Evolutionary conservation across 2,888 invertebrate genomes (phyloP).

Genomic region (Aphidoletes aphidimyza): DNA sequence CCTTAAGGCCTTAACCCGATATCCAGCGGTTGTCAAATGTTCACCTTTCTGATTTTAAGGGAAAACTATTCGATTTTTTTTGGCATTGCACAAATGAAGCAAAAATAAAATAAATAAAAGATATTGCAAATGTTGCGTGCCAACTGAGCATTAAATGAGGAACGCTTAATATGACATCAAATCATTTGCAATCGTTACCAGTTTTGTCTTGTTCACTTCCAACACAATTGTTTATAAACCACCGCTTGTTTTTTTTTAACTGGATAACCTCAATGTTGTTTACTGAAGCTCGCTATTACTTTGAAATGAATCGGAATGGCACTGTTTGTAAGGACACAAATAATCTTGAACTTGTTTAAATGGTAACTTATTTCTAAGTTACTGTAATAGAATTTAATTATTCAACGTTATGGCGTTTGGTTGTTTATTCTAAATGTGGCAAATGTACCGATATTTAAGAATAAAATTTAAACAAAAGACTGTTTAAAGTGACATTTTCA

Average conservation of each 20-base stretch:
- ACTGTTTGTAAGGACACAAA: no score
- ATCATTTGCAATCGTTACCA: neutral
- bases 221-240: neutral
- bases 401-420: no score
- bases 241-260: no score
- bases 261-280: neutral
- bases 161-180: conserved; percentile 48
- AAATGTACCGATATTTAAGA: no score
- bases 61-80: neutral
- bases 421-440: no score
- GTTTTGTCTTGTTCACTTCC: conserved; percentile 12
- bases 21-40: neutral
- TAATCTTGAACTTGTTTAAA: no score
- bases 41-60: neutral
- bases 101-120: neutral
- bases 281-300: neutral
- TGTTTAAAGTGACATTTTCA: no score
- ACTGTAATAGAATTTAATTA: no score
- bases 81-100: neutral
- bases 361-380: no score
- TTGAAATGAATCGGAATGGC: no score
- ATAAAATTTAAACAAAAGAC: no score
- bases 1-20: neutral
- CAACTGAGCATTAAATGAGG: neutral
- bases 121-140: conserved; percentile 34